Percentiles rank a stretch among this genome's conserved stretches.
phyloP scores from a whole-genome alignment of 2,797 vertebrate genomes.

The Heliangelus exortis region DNA sequence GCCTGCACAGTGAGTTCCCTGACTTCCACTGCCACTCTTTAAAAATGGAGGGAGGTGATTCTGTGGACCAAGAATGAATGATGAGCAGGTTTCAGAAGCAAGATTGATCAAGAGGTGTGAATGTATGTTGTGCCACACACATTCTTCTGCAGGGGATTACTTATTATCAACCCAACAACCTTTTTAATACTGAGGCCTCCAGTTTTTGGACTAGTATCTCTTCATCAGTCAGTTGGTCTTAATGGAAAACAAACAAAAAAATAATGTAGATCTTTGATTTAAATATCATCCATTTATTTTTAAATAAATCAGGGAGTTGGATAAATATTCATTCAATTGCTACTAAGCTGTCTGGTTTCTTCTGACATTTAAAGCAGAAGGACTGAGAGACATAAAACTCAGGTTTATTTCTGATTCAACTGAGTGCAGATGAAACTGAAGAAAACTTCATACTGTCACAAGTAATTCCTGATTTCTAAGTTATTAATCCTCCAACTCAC shows the following conservation, averaged over 20 bases:
- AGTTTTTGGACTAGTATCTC: not conserved
- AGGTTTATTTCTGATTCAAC: not conserved
- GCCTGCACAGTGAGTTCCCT: not conserved
- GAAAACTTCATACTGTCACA: rapidly evolving
- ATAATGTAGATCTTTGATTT: not conserved
- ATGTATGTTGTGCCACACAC: not conserved
- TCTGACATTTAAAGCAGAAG: not conserved
- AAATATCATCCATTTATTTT: not conserved
- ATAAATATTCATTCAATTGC: not conserved
- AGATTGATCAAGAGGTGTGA: not conserved
- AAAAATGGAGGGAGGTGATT: rapidly evolving
- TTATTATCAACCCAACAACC: not conserved
- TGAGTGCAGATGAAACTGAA: not conserved
- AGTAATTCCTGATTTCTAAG: not conserved
- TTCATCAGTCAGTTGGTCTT: not conserved
- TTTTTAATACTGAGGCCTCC: not conserved
- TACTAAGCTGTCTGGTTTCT: not conserved
- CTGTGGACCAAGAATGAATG: not conserved
- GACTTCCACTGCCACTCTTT: rapidly evolving
- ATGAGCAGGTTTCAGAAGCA: not conserved
- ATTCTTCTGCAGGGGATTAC: not conserved
- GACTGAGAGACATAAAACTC: not conserved
- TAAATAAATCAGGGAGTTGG: rapidly evolving
- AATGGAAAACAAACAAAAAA: not conserved
- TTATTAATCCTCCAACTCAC: not conserved